Conservation (phyloP, 2,113 vertebrate genomes). For the Tonatia bakeri region DNA sequence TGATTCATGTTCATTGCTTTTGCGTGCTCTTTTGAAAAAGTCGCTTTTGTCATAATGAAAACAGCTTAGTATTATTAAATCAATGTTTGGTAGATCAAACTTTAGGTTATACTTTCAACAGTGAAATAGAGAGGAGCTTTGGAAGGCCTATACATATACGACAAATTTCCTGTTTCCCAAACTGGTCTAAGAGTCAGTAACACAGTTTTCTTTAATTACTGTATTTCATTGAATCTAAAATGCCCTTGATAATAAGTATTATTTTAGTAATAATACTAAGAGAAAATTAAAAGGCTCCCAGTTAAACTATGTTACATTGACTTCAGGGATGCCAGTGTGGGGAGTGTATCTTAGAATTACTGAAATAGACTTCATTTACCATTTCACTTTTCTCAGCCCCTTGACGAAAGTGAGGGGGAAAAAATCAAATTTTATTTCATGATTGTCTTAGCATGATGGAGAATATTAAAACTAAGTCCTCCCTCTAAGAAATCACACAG, state of each 20-base stretch:
- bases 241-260: not conserved
- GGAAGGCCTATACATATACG: not conserved
- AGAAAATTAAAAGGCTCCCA: not conserved
- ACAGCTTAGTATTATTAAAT: not conserved
- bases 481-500: not conserved
- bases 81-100: not conserved
- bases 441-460: not conserved
- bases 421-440: not conserved
- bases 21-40: slow-evolving; percentile 57
- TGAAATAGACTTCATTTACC: not conserved
- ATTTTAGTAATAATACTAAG: not conserved
- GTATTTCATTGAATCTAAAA: slow-evolving; percentile 6
- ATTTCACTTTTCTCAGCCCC: not conserved
- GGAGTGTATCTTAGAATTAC: not conserved
- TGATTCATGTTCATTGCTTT: slow-evolving; percentile 60
- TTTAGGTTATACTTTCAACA: not conserved
- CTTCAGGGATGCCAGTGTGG: not conserved
- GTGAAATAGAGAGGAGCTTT: not conserved
- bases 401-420: not conserved
- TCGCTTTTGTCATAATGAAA: slow-evolving; percentile 56
- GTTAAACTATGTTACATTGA: not conserved
- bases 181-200: not conserved
- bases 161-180: not conserved
- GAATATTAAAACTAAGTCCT: not conserved
- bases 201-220: not conserved